Percentiles rank a stretch among this genome's conserved stretches.
Evolutionary conservation across 2,113 vertebrate species (phyloP).

Genomic region (Osmerus mordax): DNA sequence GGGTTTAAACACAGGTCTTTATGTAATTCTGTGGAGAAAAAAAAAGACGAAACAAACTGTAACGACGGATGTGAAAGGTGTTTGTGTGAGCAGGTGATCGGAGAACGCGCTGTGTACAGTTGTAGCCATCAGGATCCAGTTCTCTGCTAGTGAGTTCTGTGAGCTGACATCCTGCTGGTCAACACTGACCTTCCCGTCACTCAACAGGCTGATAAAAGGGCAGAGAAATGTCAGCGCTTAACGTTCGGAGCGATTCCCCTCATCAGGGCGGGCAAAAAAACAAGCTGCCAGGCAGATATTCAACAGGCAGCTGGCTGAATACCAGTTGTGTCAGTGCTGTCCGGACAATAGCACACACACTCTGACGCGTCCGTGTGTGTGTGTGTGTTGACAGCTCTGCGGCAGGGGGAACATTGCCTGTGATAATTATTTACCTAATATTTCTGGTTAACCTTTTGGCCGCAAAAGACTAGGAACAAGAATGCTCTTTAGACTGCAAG

Average conservation of each 20-base stretch:
- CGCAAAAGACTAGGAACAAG: slow-evolving; percentile 56
- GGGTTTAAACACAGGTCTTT: too few relatives aligned
- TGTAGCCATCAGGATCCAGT: slow-evolving; percentile 64
- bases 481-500: slow-evolving; percentile 50
- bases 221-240: slow-evolving; percentile 70
- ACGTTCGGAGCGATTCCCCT: slow-evolving; percentile 55
- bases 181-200: slow-evolving; percentile 70
- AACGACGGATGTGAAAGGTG: background rate
- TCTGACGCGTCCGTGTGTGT: background rate
- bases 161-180: slow-evolving; percentile 44
- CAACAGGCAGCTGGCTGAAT: slow-evolving; percentile 22
- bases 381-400: slow-evolving; percentile 1
- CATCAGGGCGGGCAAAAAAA: slow-evolving; percentile 59
- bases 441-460: slow-evolving; percentile 65
- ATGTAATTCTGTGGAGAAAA: too few relatives aligned
- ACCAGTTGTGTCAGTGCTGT: background rate
- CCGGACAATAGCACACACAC: background rate
- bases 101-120: background rate
- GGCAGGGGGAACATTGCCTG: background rate
- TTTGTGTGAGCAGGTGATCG: background rate
- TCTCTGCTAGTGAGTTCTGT: slow-evolving; percentile 61
- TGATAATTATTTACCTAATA: slow-evolving; percentile 66
- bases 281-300: background rate
- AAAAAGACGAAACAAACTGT: too few relatives aligned
- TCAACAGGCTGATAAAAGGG: slow-evolving; percentile 67